Percentiles rank a stretch among this genome's conserved stretches.
phyloP scores from a whole-genome alignment of 2,113 vertebrate species.

The Benthochromis sp. region DNA sequence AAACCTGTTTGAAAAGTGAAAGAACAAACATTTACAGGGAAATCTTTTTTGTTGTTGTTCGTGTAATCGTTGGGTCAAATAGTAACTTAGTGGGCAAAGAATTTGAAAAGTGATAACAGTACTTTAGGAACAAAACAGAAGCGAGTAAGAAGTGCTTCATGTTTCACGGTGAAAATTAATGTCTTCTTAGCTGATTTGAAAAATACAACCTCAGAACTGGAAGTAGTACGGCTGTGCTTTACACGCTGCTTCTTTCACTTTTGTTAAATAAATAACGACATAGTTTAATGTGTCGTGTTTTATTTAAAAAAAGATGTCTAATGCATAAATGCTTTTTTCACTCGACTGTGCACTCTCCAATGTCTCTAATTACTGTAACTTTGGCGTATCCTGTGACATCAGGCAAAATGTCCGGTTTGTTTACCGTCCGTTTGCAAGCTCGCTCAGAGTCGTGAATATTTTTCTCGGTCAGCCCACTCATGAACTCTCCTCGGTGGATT shows the following conservation, averaged over 20 bases:
- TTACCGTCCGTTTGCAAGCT: constrained; percentile 36
- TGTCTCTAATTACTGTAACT: constrained; percentile 36
- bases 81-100: neutral
- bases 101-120: neutral
- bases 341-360: neutral
- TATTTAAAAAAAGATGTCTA: neutral
- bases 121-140: neutral
- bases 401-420: constrained; percentile 24
- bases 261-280: neutral
- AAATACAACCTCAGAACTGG: neutral
- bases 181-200: neutral
- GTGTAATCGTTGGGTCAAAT: neutral
- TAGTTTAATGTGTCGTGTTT: neutral
- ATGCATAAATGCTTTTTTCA: neutral
- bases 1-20: neutral
- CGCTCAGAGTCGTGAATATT: constrained; percentile 4
- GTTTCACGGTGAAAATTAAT: neutral
- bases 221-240: neutral
- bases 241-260: neutral
- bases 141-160: neutral
- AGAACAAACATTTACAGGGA: neutral
- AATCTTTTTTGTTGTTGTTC: neutral
- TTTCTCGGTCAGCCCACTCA: constrained; percentile 31
- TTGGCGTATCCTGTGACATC: constrained; percentile 10
- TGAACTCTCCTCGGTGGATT: constrained; percentile 13